Percentiles rank a stretch among this genome's conserved stretches.
Evolutionary conservation across 1,140 invertebrate species (phyloP).

Genomic region (Dufourea novaeangliae): DNA sequence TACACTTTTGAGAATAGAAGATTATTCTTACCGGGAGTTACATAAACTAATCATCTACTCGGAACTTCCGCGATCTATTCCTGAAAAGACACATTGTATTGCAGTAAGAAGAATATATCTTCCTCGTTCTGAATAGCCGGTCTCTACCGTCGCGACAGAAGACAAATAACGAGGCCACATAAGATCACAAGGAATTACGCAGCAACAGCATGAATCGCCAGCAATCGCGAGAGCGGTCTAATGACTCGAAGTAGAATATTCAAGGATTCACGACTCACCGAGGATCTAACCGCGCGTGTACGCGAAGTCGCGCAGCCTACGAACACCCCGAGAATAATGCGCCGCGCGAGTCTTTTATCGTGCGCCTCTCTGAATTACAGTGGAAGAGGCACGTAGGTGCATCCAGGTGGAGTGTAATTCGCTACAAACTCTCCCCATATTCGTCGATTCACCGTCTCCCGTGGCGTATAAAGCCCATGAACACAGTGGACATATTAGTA

Average conservation of each 20-base stretch:
- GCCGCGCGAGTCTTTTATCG: constrained; percentile 1
- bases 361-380: background rate
- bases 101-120: background rate
- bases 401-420: no score
- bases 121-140: background rate
- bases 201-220: background rate
- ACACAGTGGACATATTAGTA: background rate
- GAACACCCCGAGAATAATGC: background rate
- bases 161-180: constrained; percentile 1
- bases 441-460: background rate
- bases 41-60: no score
- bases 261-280: background rate
- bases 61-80: background rate
- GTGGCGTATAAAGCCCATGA: background rate
- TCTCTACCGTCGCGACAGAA: background rate
- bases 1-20: no score
- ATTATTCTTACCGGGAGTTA: no score
- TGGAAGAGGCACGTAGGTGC: background rate
- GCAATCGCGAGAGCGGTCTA: constrained; percentile 18
- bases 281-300: background rate
- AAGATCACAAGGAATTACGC: constrained; percentile 4
- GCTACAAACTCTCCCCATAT: background rate
- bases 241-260: constrained; percentile 12
- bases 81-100: background rate
- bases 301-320: background rate